phyloP scores from a whole-genome alignment of 2,797 vertebrate genomes.

The Eulemur mongoz region DNA sequence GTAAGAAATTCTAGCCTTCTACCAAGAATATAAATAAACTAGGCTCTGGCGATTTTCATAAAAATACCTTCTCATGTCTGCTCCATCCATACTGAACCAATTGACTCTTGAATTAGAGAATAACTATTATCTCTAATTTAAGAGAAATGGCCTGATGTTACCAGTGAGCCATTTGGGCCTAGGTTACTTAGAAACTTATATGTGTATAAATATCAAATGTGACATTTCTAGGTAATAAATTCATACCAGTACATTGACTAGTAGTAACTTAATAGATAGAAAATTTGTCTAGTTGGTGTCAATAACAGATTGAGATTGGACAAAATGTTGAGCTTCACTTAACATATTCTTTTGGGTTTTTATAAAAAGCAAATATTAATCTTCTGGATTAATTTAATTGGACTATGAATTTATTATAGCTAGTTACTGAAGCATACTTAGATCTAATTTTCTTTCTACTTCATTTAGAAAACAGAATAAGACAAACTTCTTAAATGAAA shows the following conservation, averaged over 20 bases:
- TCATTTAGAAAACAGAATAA: constrained; percentile 1
- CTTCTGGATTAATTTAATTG: constrained; percentile 15
- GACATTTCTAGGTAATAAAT: not conserved
- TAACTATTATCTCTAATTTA: not conserved
- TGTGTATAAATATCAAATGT: not conserved
- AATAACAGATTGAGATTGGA: not conserved
- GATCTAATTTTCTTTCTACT: not conserved
- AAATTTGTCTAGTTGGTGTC: not conserved
- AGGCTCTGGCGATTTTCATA: not conserved
- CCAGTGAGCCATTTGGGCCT: not conserved
- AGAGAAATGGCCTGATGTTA: not conserved
- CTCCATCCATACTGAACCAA: not conserved
- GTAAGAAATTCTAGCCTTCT: not conserved
- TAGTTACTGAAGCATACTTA: not conserved
- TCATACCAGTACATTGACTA: not conserved
- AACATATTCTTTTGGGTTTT: not conserved
- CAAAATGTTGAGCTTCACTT: constrained; percentile 40
- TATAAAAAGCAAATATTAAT: not conserved
- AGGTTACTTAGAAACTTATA: not conserved
- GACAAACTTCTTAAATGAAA: not conserved
- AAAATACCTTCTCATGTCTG: not conserved
- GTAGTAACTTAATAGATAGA: not conserved
- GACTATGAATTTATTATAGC: not conserved
- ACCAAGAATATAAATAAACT: not conserved
- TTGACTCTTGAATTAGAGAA: not conserved